These are phyloP conservation scores for Caenorhabditis sp. DNA, from an alignment of 2,888 invertebrate genomes.

Conservation along the genomic window DNA sequence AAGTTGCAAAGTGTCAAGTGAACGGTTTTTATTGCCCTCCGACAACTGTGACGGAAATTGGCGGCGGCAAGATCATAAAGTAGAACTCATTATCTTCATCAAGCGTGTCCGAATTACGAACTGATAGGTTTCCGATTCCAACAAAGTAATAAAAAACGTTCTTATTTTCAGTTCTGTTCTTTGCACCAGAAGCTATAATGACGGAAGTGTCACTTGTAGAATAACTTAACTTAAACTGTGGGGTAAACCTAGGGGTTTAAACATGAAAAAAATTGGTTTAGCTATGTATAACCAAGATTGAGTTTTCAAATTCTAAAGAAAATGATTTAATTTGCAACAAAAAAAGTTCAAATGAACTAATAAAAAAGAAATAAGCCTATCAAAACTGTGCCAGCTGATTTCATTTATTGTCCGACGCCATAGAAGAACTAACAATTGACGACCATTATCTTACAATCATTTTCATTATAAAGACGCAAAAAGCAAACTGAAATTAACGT, in stretches of 20 bases:
- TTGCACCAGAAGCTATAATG: slow-evolving; percentile 1
- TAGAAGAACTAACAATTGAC: slow-evolving; percentile 27
- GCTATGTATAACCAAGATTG: no score
- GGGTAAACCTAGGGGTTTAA: no score
- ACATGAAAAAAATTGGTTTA: no score
- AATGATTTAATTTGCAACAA: not conserved
- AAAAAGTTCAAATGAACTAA: not conserved
- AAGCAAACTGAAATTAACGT: slow-evolving; percentile 36
- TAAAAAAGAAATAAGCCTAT: slow-evolving; percentile 32
- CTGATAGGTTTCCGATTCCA: not conserved
- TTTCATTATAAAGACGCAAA: slow-evolving; percentile 16
- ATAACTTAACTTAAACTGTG: no score
- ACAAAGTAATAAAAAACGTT: slow-evolving; percentile 28
- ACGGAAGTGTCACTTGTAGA: not conserved
- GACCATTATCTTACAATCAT: slow-evolving; percentile 24
- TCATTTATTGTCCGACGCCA: not conserved
- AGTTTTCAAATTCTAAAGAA: no score
- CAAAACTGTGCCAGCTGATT: slow-evolving; percentile 21
- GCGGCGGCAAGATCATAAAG: slow-evolving; percentile 42
- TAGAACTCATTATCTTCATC: slow-evolving; percentile 19
- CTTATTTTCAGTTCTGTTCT: not conserved
- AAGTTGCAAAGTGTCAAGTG: slow-evolving; percentile 48
- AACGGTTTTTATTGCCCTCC: slow-evolving; percentile 30
- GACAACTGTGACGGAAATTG: slow-evolving; percentile 39
- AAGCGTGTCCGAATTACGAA: slow-evolving; percentile 37